Conservation (phyloP, 2,888 invertebrate genomes). For the Subacronicta megacephala region DNA sequence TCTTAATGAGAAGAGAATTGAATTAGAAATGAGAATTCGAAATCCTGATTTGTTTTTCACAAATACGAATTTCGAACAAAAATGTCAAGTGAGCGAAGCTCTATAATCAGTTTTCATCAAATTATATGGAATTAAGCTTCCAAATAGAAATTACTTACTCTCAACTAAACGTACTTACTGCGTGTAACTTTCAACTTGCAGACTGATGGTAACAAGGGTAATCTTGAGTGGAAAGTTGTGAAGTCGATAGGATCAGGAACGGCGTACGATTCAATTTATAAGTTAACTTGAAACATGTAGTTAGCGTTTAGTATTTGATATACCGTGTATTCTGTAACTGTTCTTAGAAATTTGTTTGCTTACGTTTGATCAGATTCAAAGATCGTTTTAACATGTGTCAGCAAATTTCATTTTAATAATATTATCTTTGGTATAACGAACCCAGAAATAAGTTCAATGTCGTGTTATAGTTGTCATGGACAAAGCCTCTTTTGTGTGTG, state of each 20-base stretch:
- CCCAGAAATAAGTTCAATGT: too few species aligned
- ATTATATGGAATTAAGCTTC: too few species aligned
- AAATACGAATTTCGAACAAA: background rate
- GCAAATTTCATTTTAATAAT: too few species aligned
- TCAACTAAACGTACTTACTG: conserved; percentile 22
- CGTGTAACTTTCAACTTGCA: conserved; percentile 22
- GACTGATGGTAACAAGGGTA: conserved; percentile 41
- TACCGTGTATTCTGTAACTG: conserved; percentile 13
- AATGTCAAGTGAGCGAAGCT: background rate
- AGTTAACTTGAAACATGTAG: conserved; percentile 36
- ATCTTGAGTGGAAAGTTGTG: conserved; percentile 52
- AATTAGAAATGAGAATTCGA: too few species aligned
- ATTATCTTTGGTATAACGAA: too few species aligned
- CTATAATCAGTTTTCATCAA: too few species aligned
- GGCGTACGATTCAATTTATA: conserved; percentile 34
- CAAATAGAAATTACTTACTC: conserved; percentile 6
- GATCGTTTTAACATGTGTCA: too few species aligned
- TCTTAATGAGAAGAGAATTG: background rate
- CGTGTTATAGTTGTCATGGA: too few species aligned
- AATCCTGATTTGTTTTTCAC: too few species aligned
- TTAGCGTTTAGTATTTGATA: conserved; percentile 27
- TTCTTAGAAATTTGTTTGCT: background rate
- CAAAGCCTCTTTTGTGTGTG: too few species aligned
- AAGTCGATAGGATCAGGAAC: conserved; percentile 32
- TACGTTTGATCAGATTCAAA: background rate